Evolutionary conservation across 2,113 vertebrate species (phyloP).

Genomic region (Dipodomys ordii): DNA sequence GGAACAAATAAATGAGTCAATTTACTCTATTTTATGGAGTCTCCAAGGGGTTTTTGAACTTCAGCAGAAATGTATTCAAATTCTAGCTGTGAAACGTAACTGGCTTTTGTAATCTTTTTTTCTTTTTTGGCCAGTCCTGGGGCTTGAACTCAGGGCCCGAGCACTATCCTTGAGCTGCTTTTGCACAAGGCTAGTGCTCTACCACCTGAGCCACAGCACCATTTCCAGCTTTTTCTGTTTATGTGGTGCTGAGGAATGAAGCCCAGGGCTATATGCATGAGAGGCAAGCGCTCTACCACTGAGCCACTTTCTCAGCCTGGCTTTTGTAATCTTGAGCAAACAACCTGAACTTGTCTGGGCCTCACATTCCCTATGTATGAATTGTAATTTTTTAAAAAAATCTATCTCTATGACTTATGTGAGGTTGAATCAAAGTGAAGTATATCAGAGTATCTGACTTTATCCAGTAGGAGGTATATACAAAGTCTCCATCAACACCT

Average conservation of each 20-base stretch:
- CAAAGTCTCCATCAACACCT: not conserved
- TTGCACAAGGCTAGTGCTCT: no score
- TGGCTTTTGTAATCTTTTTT: not conserved
- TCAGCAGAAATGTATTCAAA: slow-evolving; percentile 21
- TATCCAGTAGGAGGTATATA: not conserved
- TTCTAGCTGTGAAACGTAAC: not conserved
- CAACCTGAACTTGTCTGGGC: not conserved
- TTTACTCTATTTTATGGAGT: not conserved
- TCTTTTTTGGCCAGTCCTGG: no score
- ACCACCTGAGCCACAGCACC: no score
- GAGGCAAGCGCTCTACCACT: no score
- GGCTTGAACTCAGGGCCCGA: no score
- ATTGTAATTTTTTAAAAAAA: not conserved
- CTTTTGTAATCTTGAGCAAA: not conserved
- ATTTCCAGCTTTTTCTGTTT: no score
- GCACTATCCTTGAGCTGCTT: no score
- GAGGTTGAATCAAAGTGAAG: not conserved
- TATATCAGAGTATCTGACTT: not conserved
- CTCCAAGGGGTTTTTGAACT: not conserved
- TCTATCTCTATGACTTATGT: not conserved
- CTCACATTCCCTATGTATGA: not conserved
- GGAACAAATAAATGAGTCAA: not conserved
- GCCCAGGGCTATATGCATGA: no score
- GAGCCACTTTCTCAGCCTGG: not conserved
- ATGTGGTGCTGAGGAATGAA: no score